These are phyloP conservation scores for Philopedon plagiatum DNA, from an alignment of 2,888 invertebrate genomes.

Conservation along the genomic window DNA sequence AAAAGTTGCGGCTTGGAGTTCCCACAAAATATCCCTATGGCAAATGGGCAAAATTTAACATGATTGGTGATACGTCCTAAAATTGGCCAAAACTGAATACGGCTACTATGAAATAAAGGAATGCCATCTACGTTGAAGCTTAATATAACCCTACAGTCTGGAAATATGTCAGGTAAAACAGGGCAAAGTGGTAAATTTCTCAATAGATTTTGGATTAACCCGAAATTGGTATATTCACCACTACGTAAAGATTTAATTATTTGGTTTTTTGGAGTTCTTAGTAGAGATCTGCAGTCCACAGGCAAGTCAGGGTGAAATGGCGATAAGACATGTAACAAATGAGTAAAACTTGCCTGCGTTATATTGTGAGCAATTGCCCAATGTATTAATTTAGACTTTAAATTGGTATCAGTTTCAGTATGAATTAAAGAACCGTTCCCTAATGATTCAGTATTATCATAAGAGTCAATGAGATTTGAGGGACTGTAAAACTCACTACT, in stretches of 20 bases:
- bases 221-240: not conserved
- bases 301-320: too few species aligned
- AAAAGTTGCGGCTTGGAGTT: not conserved
- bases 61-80: not conserved
- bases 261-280: not conserved
- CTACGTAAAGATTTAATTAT: not conserved
- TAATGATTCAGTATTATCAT: too few species aligned
- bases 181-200: not conserved
- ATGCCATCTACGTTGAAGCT: conserved; percentile 6
- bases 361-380: too few species aligned
- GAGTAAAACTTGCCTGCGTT: too few species aligned
- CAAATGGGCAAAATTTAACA: not conserved
- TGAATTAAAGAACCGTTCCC: too few species aligned
- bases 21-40: not conserved
- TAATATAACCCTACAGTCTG: not conserved
- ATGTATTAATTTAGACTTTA: too few species aligned
- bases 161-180: not conserved
- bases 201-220: not conserved
- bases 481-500: too few species aligned
- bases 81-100: conserved; percentile 6
- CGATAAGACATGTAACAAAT: too few species aligned
- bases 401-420: too few species aligned
- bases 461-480: too few species aligned
- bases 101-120: not conserved
- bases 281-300: not conserved